Percentiles rank a stretch among this genome's conserved stretches.
These are phyloP conservation scores for Sebastes dallii DNA, from an alignment of 2,797 vertebrate species.

Conservation along the genomic window DNA sequence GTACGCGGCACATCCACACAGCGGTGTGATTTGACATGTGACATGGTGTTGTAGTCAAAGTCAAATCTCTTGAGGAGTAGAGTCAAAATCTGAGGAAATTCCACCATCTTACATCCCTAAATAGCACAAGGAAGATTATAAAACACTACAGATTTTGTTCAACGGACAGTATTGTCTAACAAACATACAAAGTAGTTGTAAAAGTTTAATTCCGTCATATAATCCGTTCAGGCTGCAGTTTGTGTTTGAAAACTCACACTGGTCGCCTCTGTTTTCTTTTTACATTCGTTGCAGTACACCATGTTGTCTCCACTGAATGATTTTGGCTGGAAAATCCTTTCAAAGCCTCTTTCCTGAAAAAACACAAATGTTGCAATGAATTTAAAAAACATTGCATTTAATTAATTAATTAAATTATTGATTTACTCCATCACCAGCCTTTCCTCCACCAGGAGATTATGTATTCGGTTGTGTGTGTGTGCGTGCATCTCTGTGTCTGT, in stretches of 20 bases:
- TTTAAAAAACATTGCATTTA: rapidly evolving
- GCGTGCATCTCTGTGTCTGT: too few species aligned
- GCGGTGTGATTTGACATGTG: slow-evolving; percentile 55
- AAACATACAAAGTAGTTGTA: too few species aligned
- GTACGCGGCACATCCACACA: slow-evolving; percentile 37
- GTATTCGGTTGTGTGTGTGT: too few species aligned
- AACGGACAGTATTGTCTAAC: background rate
- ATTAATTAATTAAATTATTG: rapidly evolving
- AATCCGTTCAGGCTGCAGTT: background rate
- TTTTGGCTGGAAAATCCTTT: slow-evolving; percentile 13
- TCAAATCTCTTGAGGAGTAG: slow-evolving; percentile 76
- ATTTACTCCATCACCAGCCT: background rate
- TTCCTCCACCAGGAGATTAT: too few species aligned
- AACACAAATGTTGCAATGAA: background rate
- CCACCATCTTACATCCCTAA: slow-evolving; percentile 52
- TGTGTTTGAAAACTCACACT: slow-evolving; percentile 48
- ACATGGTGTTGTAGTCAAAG: slow-evolving; percentile 45
- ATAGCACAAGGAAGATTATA: background rate
- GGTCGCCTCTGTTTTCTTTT: slow-evolving; percentile 40
- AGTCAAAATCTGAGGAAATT: slow-evolving; percentile 52
- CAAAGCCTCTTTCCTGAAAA: slow-evolving; percentile 26
- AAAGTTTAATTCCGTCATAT: too few species aligned
- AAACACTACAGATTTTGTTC: background rate
- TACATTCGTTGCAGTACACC: slow-evolving; percentile 60
- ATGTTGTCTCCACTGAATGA: slow-evolving; percentile 47